Base-by-base conservation (phyloP, 2,113 vertebrate genomes). In the Crocuta crocuta region DNA sequence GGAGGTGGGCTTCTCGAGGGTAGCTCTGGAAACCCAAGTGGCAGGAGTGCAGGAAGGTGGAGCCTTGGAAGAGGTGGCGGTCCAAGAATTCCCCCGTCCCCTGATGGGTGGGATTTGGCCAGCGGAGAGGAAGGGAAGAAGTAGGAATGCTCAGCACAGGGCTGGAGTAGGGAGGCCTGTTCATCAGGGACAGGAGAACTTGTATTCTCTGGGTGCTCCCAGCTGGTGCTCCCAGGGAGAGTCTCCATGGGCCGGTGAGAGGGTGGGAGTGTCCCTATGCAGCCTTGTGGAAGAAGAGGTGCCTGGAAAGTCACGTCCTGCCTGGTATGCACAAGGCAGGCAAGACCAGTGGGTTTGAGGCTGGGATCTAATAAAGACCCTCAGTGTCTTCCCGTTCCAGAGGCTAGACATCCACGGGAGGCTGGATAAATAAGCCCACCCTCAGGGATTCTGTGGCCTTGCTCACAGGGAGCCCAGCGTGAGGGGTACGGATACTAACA, bases 371-470 rank as follows among this genome's bases (percentile, higher is more conserved):
- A 10, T 48, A 53, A 12, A 21, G 16, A 33, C 3, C 1, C 35
- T 28, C 45, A 78, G 73, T 5, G 15, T 35, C 12, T 16, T 80
- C 70, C 61, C 12, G 61, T 43, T 35, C 23, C 65, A 80, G 87
- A 26, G 73, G 35, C 70, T 8, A 61, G 55, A 61, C 53, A 53
- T 21, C 76, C n/a, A 0, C 0, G 39, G 53, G 19, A 68, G 28
- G 28, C 55, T 55, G 24, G 15, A 10, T 76, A 26, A 39, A 23
- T 13, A 43, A 21, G 31, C 3, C 16, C 43, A 5, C 24, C 6
- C 31, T 48, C 2, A 0, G 39, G 21, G 33, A 31, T 21, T 28
- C 66, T 0, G 0, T 10, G 13, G 5, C 15, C 39, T 28, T 74
- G 6, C 13, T 8, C 85, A 33, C 58, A 53, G 53, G 50, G 31